These are phyloP conservation scores for Drosophila prosaltans DNA, from an alignment of 1,140 invertebrate species.

Conservation along the genomic window DNA sequence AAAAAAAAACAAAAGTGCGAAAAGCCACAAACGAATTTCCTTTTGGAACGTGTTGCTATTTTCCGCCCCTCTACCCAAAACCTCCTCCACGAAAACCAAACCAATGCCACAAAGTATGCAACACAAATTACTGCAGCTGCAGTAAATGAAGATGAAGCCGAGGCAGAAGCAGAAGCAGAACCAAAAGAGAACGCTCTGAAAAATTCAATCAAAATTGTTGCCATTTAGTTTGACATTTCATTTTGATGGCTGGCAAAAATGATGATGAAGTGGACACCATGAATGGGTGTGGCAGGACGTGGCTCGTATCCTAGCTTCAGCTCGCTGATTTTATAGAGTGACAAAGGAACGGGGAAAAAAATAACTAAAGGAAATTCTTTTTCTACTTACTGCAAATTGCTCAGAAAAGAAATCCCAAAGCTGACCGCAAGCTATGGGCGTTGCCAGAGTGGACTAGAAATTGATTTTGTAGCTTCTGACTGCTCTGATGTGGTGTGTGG, in stretches of 20 bases:
- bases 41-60: constrained; percentile 65
- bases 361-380: constrained; percentile 54
- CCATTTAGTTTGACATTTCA: constrained; percentile 81
- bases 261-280: constrained; percentile 70
- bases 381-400: constrained; percentile 38
- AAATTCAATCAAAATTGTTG: constrained; percentile 81
- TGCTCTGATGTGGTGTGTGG: constrained; percentile 33
- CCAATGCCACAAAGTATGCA: constrained; percentile 40
- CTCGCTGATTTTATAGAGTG: constrained; percentile 64
- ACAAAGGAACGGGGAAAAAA: constrained; percentile 31
- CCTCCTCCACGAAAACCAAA: constrained; percentile 7
- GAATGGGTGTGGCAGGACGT: constrained; percentile 47
- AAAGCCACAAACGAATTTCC: constrained; percentile 65
- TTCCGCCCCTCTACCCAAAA: neutral
- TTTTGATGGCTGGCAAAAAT: constrained; percentile 70
- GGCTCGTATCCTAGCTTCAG: constrained; percentile 19
- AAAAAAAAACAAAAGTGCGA: constrained; percentile 52
- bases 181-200: constrained; percentile 36
- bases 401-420: constrained; percentile 51
- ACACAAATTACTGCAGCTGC: constrained; percentile 24
- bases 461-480: constrained; percentile 60
- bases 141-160: constrained; percentile 15
- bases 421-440: constrained; percentile 66
- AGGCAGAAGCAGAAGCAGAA: constrained; percentile 15
- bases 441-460: constrained; percentile 35